phyloP scores from a whole-genome alignment of 2,113 vertebrate species.

The Gadus chalcogrammus region DNA sequence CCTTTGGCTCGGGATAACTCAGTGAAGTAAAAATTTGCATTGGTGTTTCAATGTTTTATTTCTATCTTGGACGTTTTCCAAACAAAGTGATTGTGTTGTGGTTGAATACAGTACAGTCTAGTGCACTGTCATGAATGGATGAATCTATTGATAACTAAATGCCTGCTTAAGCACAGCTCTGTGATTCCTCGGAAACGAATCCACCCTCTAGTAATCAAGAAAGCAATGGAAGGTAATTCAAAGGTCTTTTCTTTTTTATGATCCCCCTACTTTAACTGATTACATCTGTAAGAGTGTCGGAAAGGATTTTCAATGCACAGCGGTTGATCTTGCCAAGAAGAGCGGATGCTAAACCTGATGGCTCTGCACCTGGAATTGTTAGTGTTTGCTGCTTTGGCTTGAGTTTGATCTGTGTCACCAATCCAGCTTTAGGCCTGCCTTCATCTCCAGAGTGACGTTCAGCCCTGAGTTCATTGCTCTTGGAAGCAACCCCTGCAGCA shows the following conservation, averaged over 20 bases:
- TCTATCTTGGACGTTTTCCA: too few relatives aligned
- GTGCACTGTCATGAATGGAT: too few relatives aligned
- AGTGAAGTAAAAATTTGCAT: not conserved
- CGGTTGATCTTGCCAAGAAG: conserved; percentile 29
- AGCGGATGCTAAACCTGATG: conserved; percentile 48
- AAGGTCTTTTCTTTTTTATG: conserved; percentile 24
- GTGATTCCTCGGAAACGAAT: too few relatives aligned
- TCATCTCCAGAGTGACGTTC: conserved; percentile 27
- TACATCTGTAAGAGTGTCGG: conserved; percentile 20
- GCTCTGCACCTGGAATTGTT: conserved; percentile 60
- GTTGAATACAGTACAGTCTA: too few relatives aligned
- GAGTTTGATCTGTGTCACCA: conserved; percentile 50
- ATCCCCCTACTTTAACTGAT: too few relatives aligned
- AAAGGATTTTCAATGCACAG: conserved; percentile 32
- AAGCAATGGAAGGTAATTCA: conserved; percentile 9
- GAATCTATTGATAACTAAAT: too few relatives aligned
- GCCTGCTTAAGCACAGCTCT: conserved; percentile 14
- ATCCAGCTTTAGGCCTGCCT: conserved; percentile 35
- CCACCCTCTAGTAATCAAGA: too few relatives aligned
- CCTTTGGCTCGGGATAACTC: not conserved
- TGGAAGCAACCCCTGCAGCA: conserved; percentile 38
- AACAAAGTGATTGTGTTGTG: too few relatives aligned
- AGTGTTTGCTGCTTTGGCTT: conserved; percentile 41
- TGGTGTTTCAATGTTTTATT: conserved; percentile 8
- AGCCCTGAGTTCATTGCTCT: conserved; percentile 39